Evolutionary conservation across 2,797 vertebrate genomes (phyloP), one percentile per base, ranked within the genome.

Genomic region (Hipposideros larvatus): DNA sequence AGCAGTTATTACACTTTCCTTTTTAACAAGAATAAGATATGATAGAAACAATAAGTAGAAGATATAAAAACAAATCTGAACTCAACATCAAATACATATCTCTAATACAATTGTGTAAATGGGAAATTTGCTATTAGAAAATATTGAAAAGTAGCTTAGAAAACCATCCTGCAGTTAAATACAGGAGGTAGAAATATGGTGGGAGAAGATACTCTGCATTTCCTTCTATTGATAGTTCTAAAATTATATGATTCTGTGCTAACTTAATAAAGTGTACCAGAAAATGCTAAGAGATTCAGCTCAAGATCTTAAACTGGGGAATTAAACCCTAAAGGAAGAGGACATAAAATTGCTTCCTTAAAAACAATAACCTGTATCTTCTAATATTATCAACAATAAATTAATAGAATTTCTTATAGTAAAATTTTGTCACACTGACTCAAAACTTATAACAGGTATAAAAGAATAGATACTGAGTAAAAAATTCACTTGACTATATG

Each of bases 391-490:
- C 15, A 78, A 59, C 4, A 89, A 61, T 77, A 16, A 71, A 59
- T 79, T 90, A 63, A 46, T 37, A 66, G 26, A 74, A 65, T n/a
- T 84, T 63, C 13, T 90, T 4, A 26, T 37, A 68, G n/a, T 59
- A 70, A 92, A 92, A 48, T 6, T 34, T 21, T 59, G 0, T 73
- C 2, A 48, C 41, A 53, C 4, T 43, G 26, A 79, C 80, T 70
- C 11, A 92, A 92, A 88, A 51, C 2, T 74, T 83, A 91, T 74
- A 92, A 53, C 11, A 61, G 1, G 0, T n/a, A 21, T 92, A 31
- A 78, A 83, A 85, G 18, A 92, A 55, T 34, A 46, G 41, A 75
- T 53, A 10, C 13, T 48, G 10, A 68, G 19, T 37, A 55, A 88
- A 91, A 21, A 4, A 74, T 63, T 75, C 9, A 66, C 3, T 37